Base-by-base conservation (phyloP, 2,113 vertebrate species). In the Pleuronectes platessa region DNA sequence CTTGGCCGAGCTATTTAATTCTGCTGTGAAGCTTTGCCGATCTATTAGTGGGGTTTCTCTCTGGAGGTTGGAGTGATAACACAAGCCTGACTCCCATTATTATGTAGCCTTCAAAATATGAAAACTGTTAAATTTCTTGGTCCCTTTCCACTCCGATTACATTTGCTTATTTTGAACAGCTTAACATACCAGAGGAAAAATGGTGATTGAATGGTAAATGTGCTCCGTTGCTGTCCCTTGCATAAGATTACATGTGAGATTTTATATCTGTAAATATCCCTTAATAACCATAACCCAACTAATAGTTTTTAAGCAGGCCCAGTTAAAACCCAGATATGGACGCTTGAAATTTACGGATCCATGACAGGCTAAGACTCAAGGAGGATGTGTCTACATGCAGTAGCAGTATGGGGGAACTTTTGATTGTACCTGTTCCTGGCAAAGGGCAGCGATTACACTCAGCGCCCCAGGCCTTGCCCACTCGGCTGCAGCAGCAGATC, bases 401-500 rank as follows among this genome's bases (percentile, higher is more conserved):
- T 17, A 71, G 17, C 18, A 40, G 66, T 6, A 18, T 0, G 14
- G 12, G 37, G 24, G 2, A 9, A 40, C 21, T 26, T 65, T 31
- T 24, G 23, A 24, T 42, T 21, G 12, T 92, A 95, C 94, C 94
- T 90, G 94, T 87, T 71, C 79, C 90, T 1, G 89, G 94, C 55
- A 95, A 66, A 24, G 95, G 95, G 84, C 95, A 95, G 47, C 89
- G 91, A 53, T 94, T 91, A 35, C 95, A 95, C 15, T 53, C 79
- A 1, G 69, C 14, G 8, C 94, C 94, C 94, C 95, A 95, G 78
- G 90, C 94, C 72, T 93, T 94, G 59, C 95, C 95, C 70, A 95
- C 95, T 0, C 94, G 91, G 76, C 94, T 95, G 84, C 95, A 95
- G 86, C 95, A 95, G 86, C 95, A 95, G 77, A 95, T 94, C 86